These are phyloP conservation scores for Doryteuthis pealeii DNA, from an alignment of 1,140 invertebrate genomes.

Conservation along the genomic window DNA sequence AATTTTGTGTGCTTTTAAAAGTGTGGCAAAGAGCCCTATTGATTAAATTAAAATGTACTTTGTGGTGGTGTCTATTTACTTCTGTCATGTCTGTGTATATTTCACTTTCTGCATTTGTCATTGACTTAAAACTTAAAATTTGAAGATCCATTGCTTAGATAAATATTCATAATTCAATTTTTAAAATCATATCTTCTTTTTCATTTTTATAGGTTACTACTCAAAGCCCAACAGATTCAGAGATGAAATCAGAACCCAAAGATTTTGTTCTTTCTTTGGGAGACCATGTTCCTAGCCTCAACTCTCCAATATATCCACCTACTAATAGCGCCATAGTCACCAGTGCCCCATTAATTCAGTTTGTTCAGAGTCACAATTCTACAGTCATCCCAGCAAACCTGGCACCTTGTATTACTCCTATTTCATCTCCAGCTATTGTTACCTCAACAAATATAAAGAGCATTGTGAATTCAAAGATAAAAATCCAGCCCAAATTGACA, in stretches of 20 bases:
- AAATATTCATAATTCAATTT: too few species aligned
- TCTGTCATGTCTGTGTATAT: too few species aligned
- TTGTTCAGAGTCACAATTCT: too few species aligned
- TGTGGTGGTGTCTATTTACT: too few species aligned
- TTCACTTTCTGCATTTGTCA: too few species aligned
- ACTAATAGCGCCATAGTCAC: too few species aligned
- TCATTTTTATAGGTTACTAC: slow-evolving; percentile 20
- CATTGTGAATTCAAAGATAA: slow-evolving; percentile 42
- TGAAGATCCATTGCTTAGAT: too few species aligned
- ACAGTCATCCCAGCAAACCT: slow-evolving; percentile 18
- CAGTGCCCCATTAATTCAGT: too few species aligned
- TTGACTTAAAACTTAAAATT: too few species aligned
- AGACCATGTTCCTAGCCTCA: slow-evolving; percentile 7
- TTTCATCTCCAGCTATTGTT: not conserved
- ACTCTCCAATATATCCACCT: slow-evolving; percentile 5
- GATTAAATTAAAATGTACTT: too few species aligned
- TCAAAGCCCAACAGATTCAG: slow-evolving; percentile 9
- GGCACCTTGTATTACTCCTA: slow-evolving; percentile 18
- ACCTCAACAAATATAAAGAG: slow-evolving; percentile 29
- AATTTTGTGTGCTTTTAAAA: too few species aligned
- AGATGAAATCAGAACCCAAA: slow-evolving; percentile 17
- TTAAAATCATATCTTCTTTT: not conserved
- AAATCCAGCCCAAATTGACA: slow-evolving; percentile 40
- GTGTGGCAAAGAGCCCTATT: too few species aligned
- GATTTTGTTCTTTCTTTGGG: slow-evolving; percentile 1